Evolutionary conservation across 2,888 invertebrate species (phyloP).

Genomic region (Scaeva pyrastri): DNA sequence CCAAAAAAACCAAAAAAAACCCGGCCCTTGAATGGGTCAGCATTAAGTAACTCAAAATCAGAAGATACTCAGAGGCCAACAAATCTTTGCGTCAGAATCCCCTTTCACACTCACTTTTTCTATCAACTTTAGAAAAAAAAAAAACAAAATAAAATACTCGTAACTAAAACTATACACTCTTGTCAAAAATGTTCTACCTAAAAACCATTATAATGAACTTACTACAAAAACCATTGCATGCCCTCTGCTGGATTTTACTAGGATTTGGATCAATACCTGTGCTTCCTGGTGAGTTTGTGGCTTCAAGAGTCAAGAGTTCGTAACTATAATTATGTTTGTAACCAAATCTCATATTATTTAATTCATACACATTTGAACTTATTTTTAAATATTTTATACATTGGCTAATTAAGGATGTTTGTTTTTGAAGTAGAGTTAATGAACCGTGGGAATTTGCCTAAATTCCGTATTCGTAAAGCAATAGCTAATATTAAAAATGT

Average conservation of each 20-base stretch:
- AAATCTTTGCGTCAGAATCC: slow-evolving; percentile 53
- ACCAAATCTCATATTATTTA: no score
- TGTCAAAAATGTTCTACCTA: slow-evolving; percentile 69
- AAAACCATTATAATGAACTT: slow-evolving; percentile 74
- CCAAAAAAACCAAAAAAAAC: no score
- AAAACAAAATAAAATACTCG: slow-evolving; percentile 21
- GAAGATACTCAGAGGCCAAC: slow-evolving; percentile 52
- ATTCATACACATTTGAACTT: no score
- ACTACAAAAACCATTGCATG: slow-evolving; percentile 75
- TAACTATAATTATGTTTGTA: no score
- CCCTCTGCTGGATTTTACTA: slow-evolving; percentile 77
- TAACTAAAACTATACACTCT: slow-evolving; percentile 60
- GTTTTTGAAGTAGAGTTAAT: no score
- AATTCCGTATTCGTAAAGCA: no score
- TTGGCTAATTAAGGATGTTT: no score
- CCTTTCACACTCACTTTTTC: slow-evolving; percentile 57
- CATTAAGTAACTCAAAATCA: slow-evolving; percentile 59
- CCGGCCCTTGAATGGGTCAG: slow-evolving; percentile 44
- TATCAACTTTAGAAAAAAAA: slow-evolving; percentile 59
- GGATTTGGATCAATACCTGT: slow-evolving; percentile 77
- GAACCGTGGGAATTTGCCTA: no score
- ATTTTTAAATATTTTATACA: no score
- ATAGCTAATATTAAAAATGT: no score
- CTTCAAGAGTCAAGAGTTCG: no score
- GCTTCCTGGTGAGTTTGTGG: slow-evolving; percentile 76